A percentile compares a stretch with the other conserved stretches of the same genome.
Evolutionary conservation across 2,888 invertebrate genomes (phyloP).

Genomic region (Torymus auratus): DNA sequence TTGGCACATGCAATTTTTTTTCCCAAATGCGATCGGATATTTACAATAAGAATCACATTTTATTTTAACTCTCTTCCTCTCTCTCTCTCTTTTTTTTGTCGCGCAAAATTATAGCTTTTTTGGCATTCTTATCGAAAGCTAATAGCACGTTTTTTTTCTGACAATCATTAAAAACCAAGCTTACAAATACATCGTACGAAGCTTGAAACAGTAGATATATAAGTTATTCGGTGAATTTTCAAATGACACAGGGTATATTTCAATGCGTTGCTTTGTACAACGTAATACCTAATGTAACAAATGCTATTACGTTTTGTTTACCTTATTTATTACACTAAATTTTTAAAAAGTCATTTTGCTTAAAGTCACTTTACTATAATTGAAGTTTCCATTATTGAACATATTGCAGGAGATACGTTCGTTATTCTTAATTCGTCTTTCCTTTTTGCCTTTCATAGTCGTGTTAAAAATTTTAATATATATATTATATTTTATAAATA

Average conservation of each 20-base stretch:
- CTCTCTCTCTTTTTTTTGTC: too few relatives aligned
- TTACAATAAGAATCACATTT: conserved; percentile 24
- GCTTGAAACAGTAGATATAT: conserved; percentile 6
- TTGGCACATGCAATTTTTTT: conserved; percentile 11
- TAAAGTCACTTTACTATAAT: background rate
- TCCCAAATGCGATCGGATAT: background rate
- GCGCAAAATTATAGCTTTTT: too few relatives aligned
- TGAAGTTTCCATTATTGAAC: conserved; percentile 12
- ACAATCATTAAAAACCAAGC: conserved; percentile 21
- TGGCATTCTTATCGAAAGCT: too few relatives aligned
- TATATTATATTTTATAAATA: conserved; percentile 2
- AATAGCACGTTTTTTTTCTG: background rate
- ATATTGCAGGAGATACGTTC: conserved; percentile 29
- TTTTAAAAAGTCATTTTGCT: too few relatives aligned
- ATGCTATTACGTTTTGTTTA: background rate
- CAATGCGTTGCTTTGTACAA: background rate
- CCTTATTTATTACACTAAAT: background rate
- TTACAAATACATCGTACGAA: conserved; percentile 16
- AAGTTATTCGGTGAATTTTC: background rate
- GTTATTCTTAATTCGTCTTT: conserved; percentile 7
- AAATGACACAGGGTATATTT: background rate
- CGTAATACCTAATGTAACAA: background rate
- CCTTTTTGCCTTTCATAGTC: too few relatives aligned
- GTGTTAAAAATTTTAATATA: background rate
- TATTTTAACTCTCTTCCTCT: too few relatives aligned